Evolutionary conservation across 1,140 invertebrate genomes (phyloP), one percentile per base, ranked within the genome.

Genomic region (Bombus balteatus): DNA sequence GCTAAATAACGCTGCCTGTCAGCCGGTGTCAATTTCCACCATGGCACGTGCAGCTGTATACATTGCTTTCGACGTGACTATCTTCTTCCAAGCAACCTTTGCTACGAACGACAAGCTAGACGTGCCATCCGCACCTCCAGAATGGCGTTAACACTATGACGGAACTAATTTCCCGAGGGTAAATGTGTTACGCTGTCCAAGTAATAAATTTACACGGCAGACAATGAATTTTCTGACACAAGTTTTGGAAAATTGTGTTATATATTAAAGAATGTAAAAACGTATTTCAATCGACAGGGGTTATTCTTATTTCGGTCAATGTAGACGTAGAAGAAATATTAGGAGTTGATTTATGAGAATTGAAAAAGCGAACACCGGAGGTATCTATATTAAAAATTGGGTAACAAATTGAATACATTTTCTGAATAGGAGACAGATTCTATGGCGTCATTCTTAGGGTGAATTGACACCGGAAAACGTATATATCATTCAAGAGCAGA

Each of bases 41-140:
- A 53, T 53, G 32, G 79, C 70, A 57, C 59, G 57, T 22, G 83
- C 80, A 47, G n/a, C 68, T 86, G 9, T 76, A 70, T n/a, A 81
- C 62, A 81, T 89, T 87, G 81, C 88, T 59, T 83, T 79, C 62
- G 76, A 83, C 80, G 66, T 72, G 87, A 78, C 71, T 77, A 89
- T 73, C 80, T 78, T 25, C 43, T 59, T 82, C 73, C 25, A n/a
- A 43, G 75, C 53, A 65, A 37, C 47, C 47, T 53, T 22, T 22
- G 47, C 47, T 53, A 22, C 47, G 18, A 53, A 53, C 47, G 18
- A 22, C 47, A 53, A 22, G 47, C 5, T 53, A 53, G 47, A 53
- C 47, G 18, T 8, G 47, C 47, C 47, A 22, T 32, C n/a, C 37
- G 39, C 12, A 18, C 66, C 18, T 86, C 47, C 74, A 41, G 62